Base-by-base conservation (phyloP, 1,140 invertebrate genomes). In the Atta texana region DNA sequence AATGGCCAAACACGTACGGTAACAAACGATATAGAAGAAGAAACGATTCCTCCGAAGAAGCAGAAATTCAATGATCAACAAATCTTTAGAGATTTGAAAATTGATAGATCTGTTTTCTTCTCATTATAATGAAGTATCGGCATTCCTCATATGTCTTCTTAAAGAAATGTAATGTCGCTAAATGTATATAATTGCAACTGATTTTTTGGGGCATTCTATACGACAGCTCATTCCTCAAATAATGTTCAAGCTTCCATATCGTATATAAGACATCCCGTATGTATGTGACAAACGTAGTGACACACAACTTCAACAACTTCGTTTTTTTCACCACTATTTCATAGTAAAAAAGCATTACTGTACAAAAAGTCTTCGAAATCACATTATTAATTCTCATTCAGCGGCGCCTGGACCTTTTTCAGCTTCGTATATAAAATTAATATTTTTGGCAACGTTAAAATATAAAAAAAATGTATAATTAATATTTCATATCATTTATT, bases 371-470 rank as follows among this genome's bases (percentile, higher is more conserved):
- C 44, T 84, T 74, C 55, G 24, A 51, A 57, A 84, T 84, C 80
- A 82, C 80, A 84, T 84, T 82, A 74, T 82, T 75, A 74, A 75
- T 81, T 21, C n/a, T 80, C 14, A 12, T 68, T 68, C n/a, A 81
- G 44, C n/a, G 63, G 31, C 31, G 31, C 21, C 28, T 31, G 31
- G 10, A 18, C 24, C 18, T 51, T 24, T 44, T 55, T 8, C 18
- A 66, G 7, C 14, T 53, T 39, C 39, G 3, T 49, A 49, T 49
- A n/a, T 16, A 76, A 76, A 24, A 44, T 44, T 61, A 66, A 34
- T 78, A 66, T 14, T 31, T 34, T 66, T 66, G 31, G 24, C 44
- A 66, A n/a, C 12, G 18, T 44, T 6, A 34, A 34, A 34, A 34
- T 34, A 12, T 14, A 44, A 64, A 31, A 31, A 49, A 28, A 31